Percentiles rank a stretch among this genome's conserved stretches.
phyloP scores from a whole-genome alignment of 2,888 invertebrate species.

The Epistrophe eligans region DNA sequence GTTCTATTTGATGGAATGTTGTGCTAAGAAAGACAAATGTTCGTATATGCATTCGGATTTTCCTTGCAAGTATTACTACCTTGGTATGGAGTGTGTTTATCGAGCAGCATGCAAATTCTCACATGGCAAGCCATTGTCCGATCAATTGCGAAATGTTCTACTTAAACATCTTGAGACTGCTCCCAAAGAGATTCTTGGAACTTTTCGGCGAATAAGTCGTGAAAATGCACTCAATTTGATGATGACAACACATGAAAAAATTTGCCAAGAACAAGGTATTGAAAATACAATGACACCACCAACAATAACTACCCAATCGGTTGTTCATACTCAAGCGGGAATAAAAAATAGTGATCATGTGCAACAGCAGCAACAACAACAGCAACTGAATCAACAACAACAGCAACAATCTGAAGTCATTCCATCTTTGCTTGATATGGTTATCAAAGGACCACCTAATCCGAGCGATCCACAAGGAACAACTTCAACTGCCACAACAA shows the following conservation, averaged over 20 bases:
- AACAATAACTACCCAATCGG: slow-evolving; percentile 54
- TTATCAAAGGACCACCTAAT: slow-evolving; percentile 80
- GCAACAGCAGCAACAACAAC: slow-evolving; percentile 55
- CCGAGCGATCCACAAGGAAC: slow-evolving; percentile 76
- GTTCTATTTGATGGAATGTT: slow-evolving; percentile 97
- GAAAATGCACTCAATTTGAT: slow-evolving; percentile 88
- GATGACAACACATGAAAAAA: slow-evolving; percentile 84
- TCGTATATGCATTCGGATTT: slow-evolving; percentile 98
- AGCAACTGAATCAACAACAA: slow-evolving; percentile 56
- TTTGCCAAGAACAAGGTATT: slow-evolving; percentile 84
- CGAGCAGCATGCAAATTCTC: slow-evolving; percentile 97
- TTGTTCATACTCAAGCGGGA: slow-evolving; percentile 69
- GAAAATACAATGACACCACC: slow-evolving; percentile 79
- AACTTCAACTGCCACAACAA: slow-evolving; percentile 6
- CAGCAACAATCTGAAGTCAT: slow-evolving; percentile 77
- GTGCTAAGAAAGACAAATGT: slow-evolving; percentile 97
- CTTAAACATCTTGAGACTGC: slow-evolving; percentile 94
- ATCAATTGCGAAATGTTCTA: slow-evolving; percentile 88
- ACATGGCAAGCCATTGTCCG: slow-evolving; percentile 93
- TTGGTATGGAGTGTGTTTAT: slow-evolving; percentile 93
- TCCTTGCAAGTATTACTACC: slow-evolving; percentile 98
- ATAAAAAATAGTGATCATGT: slow-evolving; percentile 68
- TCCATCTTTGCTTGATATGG: slow-evolving; percentile 83
- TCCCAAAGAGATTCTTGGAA: slow-evolving; percentile 95
- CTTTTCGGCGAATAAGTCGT: slow-evolving; percentile 92